Evolutionary conservation across 2,888 invertebrate species (phyloP).

Genomic region (Acanthococcus lagerstroemiae): DNA sequence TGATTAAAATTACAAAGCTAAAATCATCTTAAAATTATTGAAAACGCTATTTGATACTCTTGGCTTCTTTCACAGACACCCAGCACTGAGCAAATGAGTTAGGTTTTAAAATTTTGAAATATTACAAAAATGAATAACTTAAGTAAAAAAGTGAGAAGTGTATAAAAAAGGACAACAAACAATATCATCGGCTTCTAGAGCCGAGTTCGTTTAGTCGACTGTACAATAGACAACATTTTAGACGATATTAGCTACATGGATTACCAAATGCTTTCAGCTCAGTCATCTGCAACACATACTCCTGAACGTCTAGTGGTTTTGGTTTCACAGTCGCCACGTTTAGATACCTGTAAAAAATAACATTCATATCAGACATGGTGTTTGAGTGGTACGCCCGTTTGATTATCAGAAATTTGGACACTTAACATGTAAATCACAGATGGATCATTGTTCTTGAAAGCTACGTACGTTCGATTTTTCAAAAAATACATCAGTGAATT

Average conservation of each 20-base stretch:
- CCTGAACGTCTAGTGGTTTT: slow-evolving; percentile 1
- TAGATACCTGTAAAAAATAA: slow-evolving; percentile 5
- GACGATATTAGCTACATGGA: slow-evolving; percentile 2
- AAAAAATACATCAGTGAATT: too few relatives aligned
- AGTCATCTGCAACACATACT: background rate
- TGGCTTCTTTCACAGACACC: too few relatives aligned
- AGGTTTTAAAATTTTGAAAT: background rate
- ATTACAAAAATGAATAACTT: too few relatives aligned
- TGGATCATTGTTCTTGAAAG: too few relatives aligned
- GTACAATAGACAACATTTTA: background rate
- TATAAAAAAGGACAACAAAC: background rate
- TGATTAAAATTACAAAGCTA: too few relatives aligned
- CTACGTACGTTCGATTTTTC: too few relatives aligned
- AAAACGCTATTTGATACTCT: too few relatives aligned
- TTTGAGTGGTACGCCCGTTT: background rate
- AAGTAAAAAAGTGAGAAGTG: background rate
- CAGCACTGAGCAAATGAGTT: slow-evolving; percentile 18
- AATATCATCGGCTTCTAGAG: background rate
- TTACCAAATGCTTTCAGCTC: background rate
- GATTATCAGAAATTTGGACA: background rate
- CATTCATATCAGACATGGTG: background rate
- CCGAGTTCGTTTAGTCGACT: background rate
- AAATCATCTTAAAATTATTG: too few relatives aligned
- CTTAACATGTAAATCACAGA: too few relatives aligned
- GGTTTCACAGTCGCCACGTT: slow-evolving; percentile 4